A percentile compares a stretch with the other conserved stretches of the same genome.
Evolutionary conservation across 2,113 vertebrate species (phyloP).

Genomic region (Illadopsis cleaveri): DNA sequence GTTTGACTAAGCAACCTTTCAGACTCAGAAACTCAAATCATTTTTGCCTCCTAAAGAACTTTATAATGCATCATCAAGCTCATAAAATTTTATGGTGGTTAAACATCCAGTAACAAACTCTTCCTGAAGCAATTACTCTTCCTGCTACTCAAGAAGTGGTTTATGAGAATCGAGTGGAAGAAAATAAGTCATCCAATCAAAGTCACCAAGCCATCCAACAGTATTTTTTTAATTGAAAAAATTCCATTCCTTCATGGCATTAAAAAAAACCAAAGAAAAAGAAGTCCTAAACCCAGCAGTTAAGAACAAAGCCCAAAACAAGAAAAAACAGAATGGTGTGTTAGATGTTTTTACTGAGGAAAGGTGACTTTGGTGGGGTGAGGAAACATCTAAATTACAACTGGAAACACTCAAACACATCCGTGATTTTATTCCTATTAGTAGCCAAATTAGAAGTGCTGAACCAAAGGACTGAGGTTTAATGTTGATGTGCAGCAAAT

Average conservation of each 20-base stretch:
- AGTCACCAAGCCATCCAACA: neutral
- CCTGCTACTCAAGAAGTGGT: neutral
- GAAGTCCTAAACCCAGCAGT: neutral
- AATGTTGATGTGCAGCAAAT: neutral
- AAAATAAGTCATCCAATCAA: neutral
- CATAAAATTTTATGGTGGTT: neutral
- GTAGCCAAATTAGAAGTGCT: neutral
- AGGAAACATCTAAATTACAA: neutral
- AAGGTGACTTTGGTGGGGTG: neutral
- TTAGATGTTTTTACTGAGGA: neutral
- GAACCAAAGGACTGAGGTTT: neutral
- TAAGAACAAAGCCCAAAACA: neutral
- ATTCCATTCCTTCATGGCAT: neutral
- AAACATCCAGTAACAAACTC: neutral
- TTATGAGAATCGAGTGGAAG: neutral
- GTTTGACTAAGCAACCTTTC: neutral
- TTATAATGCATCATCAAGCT: neutral
- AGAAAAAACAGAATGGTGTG: neutral
- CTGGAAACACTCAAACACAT: neutral
- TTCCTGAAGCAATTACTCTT: constrained; percentile 7
- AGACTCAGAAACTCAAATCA: neutral
- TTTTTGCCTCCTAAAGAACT: neutral
- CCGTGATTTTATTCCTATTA: neutral
- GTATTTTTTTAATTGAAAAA: neutral
- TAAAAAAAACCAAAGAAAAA: neutral